Conservation (phyloP, 2,888 invertebrate genomes). For the Molorchus minor region DNA sequence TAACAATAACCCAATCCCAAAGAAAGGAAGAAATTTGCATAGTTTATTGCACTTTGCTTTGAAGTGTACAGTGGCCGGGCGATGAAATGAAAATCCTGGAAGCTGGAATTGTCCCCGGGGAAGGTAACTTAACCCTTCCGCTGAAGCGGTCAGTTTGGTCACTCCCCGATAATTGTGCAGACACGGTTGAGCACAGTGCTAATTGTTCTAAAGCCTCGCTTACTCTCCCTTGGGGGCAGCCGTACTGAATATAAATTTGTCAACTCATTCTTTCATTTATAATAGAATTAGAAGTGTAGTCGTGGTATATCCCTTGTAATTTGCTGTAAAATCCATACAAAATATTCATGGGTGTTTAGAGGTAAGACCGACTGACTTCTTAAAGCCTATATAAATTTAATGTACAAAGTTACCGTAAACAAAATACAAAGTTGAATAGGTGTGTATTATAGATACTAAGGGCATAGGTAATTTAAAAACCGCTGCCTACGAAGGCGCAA, state of each 20-base stretch:
- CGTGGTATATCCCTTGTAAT: constrained; percentile 26
- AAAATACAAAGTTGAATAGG: no score
- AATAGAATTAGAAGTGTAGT: constrained; percentile 24
- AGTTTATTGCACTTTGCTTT: constrained; percentile 24
- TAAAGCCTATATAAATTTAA: no score
- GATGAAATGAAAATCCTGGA: constrained; percentile 35
- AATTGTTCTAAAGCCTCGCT: constrained; percentile 54
- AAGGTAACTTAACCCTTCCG: constrained; percentile 49
- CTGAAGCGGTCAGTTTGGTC: constrained; percentile 51
- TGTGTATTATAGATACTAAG: no score
- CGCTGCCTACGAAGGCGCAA: no score
- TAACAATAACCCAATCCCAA: constrained; percentile 25
- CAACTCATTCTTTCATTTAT: constrained; percentile 46
- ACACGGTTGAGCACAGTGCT: constrained; percentile 54
- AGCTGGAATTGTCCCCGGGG: constrained; percentile 35
- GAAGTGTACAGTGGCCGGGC: constrained; percentile 10
- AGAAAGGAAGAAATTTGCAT: constrained; percentile 34
- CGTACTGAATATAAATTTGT: constrained; percentile 52
- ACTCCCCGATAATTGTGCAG: constrained; percentile 57
- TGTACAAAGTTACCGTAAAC: no score
- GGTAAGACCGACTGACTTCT: no score
- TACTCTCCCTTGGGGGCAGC: constrained; percentile 44
- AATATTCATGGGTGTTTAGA: no score
- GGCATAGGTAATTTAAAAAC: no score
- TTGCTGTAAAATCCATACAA: constrained; percentile 9